These are phyloP conservation scores for Rhodophaea formosa DNA, from an alignment of 2,888 invertebrate genomes.

Conservation along the genomic window DNA sequence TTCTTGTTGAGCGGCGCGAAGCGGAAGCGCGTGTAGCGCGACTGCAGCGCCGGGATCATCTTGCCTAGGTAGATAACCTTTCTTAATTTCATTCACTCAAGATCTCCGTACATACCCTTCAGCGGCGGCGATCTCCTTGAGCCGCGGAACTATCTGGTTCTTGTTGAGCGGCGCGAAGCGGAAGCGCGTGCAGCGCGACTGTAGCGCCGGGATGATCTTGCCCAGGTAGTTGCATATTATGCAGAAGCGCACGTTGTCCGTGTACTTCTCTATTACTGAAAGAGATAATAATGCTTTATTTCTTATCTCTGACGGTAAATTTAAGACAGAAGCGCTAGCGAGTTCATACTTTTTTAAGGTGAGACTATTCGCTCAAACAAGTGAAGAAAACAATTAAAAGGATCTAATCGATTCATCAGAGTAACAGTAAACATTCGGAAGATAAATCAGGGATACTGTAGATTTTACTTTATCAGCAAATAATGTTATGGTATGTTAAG, in stretches of 20 bases:
- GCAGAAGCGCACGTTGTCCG: conserved; percentile 98
- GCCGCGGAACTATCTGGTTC: conserved; percentile 93
- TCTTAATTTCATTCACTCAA: too few species aligned
- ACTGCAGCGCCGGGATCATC: conserved; percentile 99
- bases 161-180: conserved; percentile 94
- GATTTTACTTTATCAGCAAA: too few species aligned
- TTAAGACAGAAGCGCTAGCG: too few species aligned
- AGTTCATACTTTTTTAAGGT: too few species aligned
- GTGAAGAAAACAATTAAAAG: too few species aligned
- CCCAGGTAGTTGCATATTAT: conserved; percentile 99
- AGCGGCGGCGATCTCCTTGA: conserved; percentile 90
- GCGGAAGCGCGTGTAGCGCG: conserved; percentile 97
- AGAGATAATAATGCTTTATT: conserved; percentile 20
- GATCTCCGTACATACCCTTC: conserved; percentile 88
- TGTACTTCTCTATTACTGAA: conserved; percentile 98
- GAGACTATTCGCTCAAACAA: too few species aligned
- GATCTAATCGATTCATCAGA: too few species aligned
- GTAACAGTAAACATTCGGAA: too few species aligned
- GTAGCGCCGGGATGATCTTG: conserved; percentile 99
- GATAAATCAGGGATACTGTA: too few species aligned
- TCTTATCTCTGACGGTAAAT: too few species aligned
- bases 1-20: conserved; percentile 93
- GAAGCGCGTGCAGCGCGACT: conserved; percentile 98
- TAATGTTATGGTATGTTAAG: too few species aligned
- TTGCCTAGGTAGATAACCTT: conserved; percentile 89